Base-by-base conservation (phyloP, 2,888 invertebrate species). In the Rhopalosiphum nymphaeae region DNA sequence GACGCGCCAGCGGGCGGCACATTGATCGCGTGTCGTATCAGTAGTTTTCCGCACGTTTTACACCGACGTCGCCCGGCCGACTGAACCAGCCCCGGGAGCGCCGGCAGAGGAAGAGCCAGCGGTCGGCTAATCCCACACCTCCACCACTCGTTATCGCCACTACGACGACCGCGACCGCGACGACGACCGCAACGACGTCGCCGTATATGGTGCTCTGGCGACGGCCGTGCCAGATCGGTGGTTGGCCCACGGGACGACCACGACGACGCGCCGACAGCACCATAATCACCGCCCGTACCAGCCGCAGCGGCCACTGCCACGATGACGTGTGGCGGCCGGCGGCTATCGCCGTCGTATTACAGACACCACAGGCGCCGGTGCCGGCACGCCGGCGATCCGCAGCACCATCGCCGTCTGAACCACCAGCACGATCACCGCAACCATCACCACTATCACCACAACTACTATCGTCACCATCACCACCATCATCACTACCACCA, bases 291-390 rank as follows among this genome's bases (percentile, higher is more conserved):
- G 7, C 11, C 26, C 44, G 57, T 53, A 53, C 94, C 95, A 94
- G 95, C 95, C 91, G 95, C 94, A 91, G 91, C 95, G 86, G 95
- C 95, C 95, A 95, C 95, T 95, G 95, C 95, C 95, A 42, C 92
- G 92, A 92, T 87, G 92, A 87, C 87, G 61, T 67, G 89, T 49
- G 53, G 92, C 53, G 56, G 85, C 46, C 88, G 57, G 46, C 89
- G 49, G 36, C 42, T 91, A n/a, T 67, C 92, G 95, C 95, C 95
- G 95, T 94, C 89, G 94, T 87, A 95, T 95, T 96, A 95, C 95
- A 61, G 87, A 67, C 87, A 87, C 49, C 87, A 87, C 67, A 9
- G 95, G 95, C 95, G 96, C 95, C 96, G 96, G 96, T 96, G 96
- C 96, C 67, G 90, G 96, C 78, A 44, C 26, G 78, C 36, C 36